Percentiles rank a stretch among this genome's conserved stretches.
Evolutionary conservation across 2,888 invertebrate genomes (phyloP).

Genomic region (Heteropelma amictum): DNA sequence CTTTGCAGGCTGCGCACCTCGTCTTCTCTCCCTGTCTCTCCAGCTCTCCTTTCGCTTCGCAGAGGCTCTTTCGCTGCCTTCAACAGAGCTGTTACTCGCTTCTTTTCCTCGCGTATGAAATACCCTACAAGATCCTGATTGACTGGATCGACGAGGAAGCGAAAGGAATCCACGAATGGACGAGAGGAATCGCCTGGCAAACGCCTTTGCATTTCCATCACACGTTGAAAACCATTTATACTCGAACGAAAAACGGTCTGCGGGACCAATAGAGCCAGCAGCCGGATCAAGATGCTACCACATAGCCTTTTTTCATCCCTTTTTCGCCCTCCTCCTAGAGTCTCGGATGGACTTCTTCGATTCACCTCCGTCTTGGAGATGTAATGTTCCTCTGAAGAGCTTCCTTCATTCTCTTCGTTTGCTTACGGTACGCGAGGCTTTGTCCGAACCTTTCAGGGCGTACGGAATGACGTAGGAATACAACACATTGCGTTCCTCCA

Average conservation of each 20-base stretch:
- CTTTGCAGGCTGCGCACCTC: too few species aligned
- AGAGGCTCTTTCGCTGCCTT: conserved; percentile 1
- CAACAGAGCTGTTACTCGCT: conserved; percentile 1
- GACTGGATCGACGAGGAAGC: conserved; percentile 21
- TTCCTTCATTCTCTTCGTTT: too few species aligned
- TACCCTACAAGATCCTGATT: conserved; percentile 43
- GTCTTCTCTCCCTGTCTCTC: conserved; percentile 42
- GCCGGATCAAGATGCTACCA: too few species aligned
- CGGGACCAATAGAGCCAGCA: neutral
- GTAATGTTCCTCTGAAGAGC: neutral
- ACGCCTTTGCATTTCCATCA: conserved; percentile 34
- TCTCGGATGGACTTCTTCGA: conserved; percentile 6
- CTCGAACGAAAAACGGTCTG: neutral
- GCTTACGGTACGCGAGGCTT: too few species aligned
- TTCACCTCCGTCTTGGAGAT: neutral
- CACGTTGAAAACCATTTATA: conserved; percentile 6
- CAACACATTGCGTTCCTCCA: neutral
- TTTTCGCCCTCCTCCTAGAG: neutral
- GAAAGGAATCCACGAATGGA: conserved; percentile 27
- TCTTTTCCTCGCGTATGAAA: conserved; percentile 24
- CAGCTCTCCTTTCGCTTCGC: conserved; percentile 9
- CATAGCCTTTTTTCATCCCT: neutral
- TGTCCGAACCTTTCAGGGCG: neutral
- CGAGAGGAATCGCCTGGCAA: neutral
- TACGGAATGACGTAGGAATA: conserved; percentile 15